These are phyloP conservation scores for Meiosimyza platycephala DNA, from an alignment of 2,888 invertebrate species.

Conservation along the genomic window DNA sequence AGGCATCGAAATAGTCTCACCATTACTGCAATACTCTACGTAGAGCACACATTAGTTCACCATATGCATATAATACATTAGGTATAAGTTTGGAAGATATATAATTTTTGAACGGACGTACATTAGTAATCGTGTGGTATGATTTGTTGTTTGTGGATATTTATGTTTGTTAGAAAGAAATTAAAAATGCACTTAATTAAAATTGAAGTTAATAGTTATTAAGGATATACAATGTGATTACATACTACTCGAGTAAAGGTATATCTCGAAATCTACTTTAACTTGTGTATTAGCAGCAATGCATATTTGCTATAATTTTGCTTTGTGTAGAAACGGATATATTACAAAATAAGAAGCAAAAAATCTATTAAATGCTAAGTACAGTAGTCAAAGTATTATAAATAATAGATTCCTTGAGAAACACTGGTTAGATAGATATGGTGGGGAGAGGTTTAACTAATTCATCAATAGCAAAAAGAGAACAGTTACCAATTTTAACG, in stretches of 20 bases:
- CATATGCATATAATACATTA: background rate
- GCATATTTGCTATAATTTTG: too few species aligned
- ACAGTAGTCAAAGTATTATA: background rate
- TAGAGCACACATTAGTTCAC: background rate
- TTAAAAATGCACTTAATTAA: too few species aligned
- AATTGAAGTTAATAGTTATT: too few species aligned
- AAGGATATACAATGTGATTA: too few species aligned
- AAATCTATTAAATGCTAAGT: background rate
- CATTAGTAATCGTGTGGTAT: conserved; percentile 18
- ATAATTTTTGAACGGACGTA: background rate
- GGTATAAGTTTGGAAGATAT: background rate
- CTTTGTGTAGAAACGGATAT: too few species aligned
- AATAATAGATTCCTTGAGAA: background rate
- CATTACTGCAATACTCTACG: conserved; percentile 31
- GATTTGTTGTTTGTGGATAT: conserved; percentile 6
- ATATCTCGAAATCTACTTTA: too few species aligned
- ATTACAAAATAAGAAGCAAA: conserved; percentile 1
- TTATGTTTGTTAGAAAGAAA: too few species aligned
- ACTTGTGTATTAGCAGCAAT: too few species aligned
- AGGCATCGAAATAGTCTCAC: conserved; percentile 37
- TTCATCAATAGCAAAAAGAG: background rate
- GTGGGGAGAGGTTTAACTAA: background rate
- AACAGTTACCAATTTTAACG: conserved; percentile 3
- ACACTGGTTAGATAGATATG: background rate
- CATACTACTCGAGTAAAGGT: too few species aligned